Evolutionary conservation across 1,140 invertebrate species (phyloP).

Genomic region (Xylocopa sonorina): DNA sequence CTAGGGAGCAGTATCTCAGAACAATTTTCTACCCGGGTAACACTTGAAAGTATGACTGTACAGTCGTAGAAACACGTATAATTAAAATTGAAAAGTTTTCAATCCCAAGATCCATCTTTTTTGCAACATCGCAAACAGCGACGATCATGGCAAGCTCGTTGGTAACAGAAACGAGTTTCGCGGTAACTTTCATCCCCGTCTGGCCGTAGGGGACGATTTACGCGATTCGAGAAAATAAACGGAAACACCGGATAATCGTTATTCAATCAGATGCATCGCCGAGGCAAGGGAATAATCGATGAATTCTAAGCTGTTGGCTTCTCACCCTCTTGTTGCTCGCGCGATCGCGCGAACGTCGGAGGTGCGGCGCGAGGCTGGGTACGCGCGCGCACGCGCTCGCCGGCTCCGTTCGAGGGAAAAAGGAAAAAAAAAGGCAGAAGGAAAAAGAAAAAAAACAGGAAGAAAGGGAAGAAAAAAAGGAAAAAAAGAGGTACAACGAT

Average conservation of each 20-base stretch:
- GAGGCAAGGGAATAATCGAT: constrained; percentile 9
- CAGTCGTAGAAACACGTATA: no score
- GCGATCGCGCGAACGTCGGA: constrained; percentile 23
- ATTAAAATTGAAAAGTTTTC: no score
- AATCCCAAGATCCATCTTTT: no score
- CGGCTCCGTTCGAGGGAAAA: background rate
- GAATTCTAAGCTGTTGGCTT: constrained; percentile 21
- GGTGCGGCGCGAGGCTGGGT: background rate
- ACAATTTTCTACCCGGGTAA: constrained; percentile 24
- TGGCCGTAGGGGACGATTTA: background rate
- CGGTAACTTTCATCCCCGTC: constrained; percentile 12
- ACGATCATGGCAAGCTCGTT: background rate
- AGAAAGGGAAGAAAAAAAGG: no score
- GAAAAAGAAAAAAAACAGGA: no score
- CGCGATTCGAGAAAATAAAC: background rate
- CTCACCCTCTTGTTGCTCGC: background rate
- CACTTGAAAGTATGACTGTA: background rate
- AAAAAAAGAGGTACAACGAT: constrained; percentile 48
- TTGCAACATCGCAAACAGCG: no score
- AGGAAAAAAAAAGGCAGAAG: no score
- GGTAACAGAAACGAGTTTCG: background rate
- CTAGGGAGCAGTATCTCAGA: constrained; percentile 45
- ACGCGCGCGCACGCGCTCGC: background rate
- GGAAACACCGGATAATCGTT: constrained; percentile 1
- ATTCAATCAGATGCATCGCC: constrained; percentile 10